phyloP scores from a whole-genome alignment of 2,113 vertebrate species.

The Silurus asotus region DNA sequence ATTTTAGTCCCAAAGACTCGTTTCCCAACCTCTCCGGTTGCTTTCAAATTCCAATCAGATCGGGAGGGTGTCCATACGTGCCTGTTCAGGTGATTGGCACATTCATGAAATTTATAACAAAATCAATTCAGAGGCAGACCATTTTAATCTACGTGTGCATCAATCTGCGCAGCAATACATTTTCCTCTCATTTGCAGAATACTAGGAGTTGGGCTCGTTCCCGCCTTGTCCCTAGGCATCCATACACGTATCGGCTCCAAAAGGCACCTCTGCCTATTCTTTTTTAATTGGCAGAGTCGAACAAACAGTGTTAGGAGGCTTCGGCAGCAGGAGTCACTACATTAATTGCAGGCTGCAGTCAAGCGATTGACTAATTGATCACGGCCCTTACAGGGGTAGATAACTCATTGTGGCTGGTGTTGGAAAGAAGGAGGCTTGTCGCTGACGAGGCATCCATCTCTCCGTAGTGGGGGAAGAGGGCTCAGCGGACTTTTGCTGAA shows the following conservation, averaged over 20 bases:
- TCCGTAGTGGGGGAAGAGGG: conserved; percentile 53
- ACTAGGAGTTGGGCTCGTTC: conserved; percentile 52
- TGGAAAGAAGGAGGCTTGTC: conserved; percentile 66
- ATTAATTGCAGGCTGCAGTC: conserved; percentile 71
- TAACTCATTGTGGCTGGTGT: conserved; percentile 64
- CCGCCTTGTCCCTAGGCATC: conserved; percentile 59
- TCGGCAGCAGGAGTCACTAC: conserved; percentile 65
- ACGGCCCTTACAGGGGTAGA: conserved; percentile 64
- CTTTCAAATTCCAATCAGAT: conserved; percentile 62
- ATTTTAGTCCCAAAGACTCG: conserved; percentile 65
- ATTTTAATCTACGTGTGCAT: conserved; percentile 64
- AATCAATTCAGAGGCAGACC: conserved; percentile 69
- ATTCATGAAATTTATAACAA: conserved; percentile 70
- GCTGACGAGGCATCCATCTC: conserved; percentile 71
- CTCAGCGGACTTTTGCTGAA: conserved; percentile 68
- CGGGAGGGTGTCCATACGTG: conserved; percentile 56
- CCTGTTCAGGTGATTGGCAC: conserved; percentile 68
- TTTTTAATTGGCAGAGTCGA: conserved; percentile 64
- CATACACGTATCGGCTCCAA: conserved; percentile 51
- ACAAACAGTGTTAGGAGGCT: conserved; percentile 59
- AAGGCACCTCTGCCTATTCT: conserved; percentile 38
- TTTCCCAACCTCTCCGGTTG: conserved; percentile 59
- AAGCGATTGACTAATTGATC: conserved; percentile 78
- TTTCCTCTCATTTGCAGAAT: conserved; percentile 63
- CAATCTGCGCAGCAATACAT: conserved; percentile 58